phyloP scores from a whole-genome alignment of 2,797 vertebrate genomes.

The Amblyraja radiata region DNA sequence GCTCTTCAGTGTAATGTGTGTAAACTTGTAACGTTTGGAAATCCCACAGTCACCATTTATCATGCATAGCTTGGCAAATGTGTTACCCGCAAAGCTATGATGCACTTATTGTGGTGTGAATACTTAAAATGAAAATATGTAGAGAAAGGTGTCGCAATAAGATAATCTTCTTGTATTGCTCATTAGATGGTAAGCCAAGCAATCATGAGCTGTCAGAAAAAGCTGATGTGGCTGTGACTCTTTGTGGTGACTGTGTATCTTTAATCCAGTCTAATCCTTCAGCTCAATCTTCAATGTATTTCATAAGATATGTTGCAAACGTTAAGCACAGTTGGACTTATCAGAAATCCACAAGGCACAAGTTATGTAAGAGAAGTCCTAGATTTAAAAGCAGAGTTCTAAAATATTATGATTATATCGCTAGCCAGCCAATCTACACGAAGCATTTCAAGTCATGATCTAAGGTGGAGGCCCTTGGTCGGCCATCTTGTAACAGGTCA shows the following conservation, averaged over 20 bases:
- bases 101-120: background rate
- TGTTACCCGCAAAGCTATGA: background rate
- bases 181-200: background rate
- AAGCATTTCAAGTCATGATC: background rate
- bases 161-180: background rate
- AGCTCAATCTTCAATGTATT: background rate
- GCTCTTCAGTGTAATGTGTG: background rate
- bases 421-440: background rate
- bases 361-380: background rate
- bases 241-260: background rate
- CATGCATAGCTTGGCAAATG: background rate
- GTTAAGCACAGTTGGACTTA: background rate
- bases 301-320: background rate
- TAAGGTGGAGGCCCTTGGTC: background rate
- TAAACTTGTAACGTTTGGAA: background rate
- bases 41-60: background rate
- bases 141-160: background rate
- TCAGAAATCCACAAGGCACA: background rate
- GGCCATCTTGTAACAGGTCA: background rate
- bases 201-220: background rate
- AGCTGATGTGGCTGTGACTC: background rate
- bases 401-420: background rate
- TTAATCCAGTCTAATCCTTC: background rate
- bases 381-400: background rate
- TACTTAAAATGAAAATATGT: background rate